Evolutionary conservation across 2,797 vertebrate species (phyloP).

Genomic region (Syngnathus rostellatus): DNA sequence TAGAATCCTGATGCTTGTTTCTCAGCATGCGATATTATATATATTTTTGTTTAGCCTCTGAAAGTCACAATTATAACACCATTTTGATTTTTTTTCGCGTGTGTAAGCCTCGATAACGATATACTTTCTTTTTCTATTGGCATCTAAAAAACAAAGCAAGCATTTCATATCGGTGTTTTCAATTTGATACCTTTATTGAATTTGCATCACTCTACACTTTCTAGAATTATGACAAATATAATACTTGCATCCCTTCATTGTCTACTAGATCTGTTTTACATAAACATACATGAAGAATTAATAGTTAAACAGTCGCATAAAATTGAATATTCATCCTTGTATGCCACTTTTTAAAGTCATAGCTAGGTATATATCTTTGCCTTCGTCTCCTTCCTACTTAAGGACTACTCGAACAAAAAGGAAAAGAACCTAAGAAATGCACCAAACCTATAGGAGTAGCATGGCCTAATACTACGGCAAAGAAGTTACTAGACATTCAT

Average conservation of each 20-base stretch:
- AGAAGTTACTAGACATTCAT: constrained; percentile 73
- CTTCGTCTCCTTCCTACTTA: constrained; percentile 49
- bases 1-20: too few relatives aligned
- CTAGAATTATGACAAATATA: constrained; percentile 79
- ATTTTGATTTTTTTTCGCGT: too few relatives aligned
- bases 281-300: constrained; percentile 71
- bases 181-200: constrained; percentile 70
- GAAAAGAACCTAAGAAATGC: constrained; percentile 66
- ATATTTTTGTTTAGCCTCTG: too few relatives aligned
- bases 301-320: constrained; percentile 75
- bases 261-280: constrained; percentile 65
- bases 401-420: constrained; percentile 73
- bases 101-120: too few relatives aligned
- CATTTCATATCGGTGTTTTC: constrained; percentile 20
- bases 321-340: constrained; percentile 68
- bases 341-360: constrained; percentile 55
- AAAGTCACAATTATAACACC: too few relatives aligned
- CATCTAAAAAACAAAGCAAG: not conserved
- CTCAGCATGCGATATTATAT: too few relatives aligned
- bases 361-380: constrained; percentile 56
- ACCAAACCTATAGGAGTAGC: constrained; percentile 73
- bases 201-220: constrained; percentile 75
- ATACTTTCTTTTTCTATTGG: not conserved
- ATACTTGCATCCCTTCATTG: constrained; percentile 77
- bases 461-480: constrained; percentile 76